These are phyloP conservation scores for Melangyna quadrimaculata DNA, from an alignment of 2,888 invertebrate species.

Conservation along the genomic window DNA sequence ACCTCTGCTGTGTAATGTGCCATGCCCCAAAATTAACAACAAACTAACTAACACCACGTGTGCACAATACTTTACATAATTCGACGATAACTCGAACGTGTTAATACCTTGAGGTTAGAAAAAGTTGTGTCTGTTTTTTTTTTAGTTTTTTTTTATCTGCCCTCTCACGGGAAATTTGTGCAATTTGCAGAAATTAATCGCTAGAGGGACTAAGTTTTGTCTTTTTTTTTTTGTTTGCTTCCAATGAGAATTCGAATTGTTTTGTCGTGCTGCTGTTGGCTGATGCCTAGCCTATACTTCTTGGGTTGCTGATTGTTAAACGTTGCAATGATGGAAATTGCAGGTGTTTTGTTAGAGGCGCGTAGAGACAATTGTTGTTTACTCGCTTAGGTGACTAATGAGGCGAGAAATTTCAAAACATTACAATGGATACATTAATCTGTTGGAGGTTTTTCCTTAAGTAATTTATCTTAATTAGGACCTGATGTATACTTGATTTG, in stretches of 20 bases:
- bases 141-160: slow-evolving; percentile 1
- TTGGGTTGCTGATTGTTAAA: background rate
- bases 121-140: slow-evolving; percentile 8
- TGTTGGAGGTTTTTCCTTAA: background rate
- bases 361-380: slow-evolving; percentile 43
- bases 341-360: slow-evolving; percentile 61
- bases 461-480: slow-evolving; percentile 43
- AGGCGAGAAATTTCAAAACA: slow-evolving; percentile 58
- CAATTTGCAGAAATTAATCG: slow-evolving; percentile 43
- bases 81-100: slow-evolving; percentile 28
- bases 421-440: slow-evolving; percentile 48
- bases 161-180: slow-evolving; percentile 25
- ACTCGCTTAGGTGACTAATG: slow-evolving; percentile 58
- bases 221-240: too few relatives aligned
- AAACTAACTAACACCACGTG: slow-evolving; percentile 49
- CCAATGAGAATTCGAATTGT: slow-evolving; percentile 27
- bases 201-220: background rate
- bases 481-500: background rate
- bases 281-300: too few relatives aligned
- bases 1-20: slow-evolving; percentile 33
- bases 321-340: slow-evolving; percentile 49
- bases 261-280: slow-evolving; percentile 25
- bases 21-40: slow-evolving; percentile 37
- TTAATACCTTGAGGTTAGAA: slow-evolving; percentile 51
- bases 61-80: slow-evolving; percentile 42